Percentiles rank a stretch among this genome's conserved stretches.
Evolutionary conservation across 2,113 vertebrate species (phyloP).

Genomic region (Acanthisitta chloris): DNA sequence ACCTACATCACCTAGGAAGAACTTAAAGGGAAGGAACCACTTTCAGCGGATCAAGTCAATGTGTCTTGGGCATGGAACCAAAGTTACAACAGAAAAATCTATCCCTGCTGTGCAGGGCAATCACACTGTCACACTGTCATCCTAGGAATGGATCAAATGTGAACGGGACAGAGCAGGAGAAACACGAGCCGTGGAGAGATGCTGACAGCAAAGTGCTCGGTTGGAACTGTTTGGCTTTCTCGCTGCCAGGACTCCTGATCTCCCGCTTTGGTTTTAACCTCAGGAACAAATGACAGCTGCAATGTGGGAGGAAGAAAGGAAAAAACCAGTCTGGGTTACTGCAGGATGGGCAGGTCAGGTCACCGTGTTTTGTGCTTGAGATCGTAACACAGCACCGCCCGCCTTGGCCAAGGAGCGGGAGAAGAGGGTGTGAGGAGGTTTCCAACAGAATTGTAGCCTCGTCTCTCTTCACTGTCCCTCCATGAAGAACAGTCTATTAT

Average conservation of each 20-base stretch:
- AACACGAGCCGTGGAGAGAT: conserved; percentile 41
- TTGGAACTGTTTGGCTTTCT: conserved; percentile 70
- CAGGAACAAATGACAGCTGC: conserved; percentile 76
- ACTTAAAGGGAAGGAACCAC: conserved; percentile 54
- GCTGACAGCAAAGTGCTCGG: conserved; percentile 63
- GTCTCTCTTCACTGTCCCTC: neutral
- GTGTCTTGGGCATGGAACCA: conserved; percentile 86
- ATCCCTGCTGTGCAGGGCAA: conserved; percentile 96
- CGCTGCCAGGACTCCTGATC: conserved; percentile 63
- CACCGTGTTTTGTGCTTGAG: neutral
- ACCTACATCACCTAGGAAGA: conserved; percentile 55
- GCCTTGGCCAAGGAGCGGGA: neutral
- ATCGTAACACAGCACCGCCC: neutral
- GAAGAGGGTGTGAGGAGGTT: neutral
- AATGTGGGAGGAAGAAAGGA: conserved; percentile 9
- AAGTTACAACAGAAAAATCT: conserved; percentile 84
- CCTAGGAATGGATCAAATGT: conserved; percentile 54
- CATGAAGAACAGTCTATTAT: neutral
- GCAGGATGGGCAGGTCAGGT: neutral
- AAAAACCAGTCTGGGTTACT: neutral
- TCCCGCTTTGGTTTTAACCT: conserved; percentile 76
- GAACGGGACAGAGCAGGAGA: conserved; percentile 63
- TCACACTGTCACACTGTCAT: conserved; percentile 68
- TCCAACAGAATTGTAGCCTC: conserved; percentile 12
- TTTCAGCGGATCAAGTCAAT: conserved; percentile 69